phyloP scores from a whole-genome alignment of 2,888 invertebrate species.

The Spatulosminthurus flaviceps region DNA sequence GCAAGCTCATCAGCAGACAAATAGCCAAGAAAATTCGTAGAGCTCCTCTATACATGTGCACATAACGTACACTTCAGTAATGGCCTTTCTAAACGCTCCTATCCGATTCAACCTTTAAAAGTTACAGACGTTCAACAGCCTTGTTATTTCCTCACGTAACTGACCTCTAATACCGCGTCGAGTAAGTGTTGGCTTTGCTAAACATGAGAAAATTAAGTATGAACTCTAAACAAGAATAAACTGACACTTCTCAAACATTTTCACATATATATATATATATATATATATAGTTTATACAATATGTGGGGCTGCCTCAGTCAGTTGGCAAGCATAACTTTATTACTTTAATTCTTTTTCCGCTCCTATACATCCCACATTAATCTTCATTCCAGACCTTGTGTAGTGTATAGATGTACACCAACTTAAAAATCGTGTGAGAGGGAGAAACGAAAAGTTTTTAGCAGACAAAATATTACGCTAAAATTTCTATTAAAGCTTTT shows the following conservation, averaged over 20 bases:
- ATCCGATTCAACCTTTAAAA: conserved; percentile 3
- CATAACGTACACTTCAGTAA: background rate
- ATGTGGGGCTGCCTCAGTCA: too few relatives aligned
- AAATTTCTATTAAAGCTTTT: too few relatives aligned
- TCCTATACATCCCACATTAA: too few relatives aligned
- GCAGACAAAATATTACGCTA: too few relatives aligned
- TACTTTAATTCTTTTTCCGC: too few relatives aligned
- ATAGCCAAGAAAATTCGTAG: conserved; percentile 2
- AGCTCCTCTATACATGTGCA: background rate
- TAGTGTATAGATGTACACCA: too few relatives aligned
- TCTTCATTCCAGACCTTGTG: too few relatives aligned
- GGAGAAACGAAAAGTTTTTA: too few relatives aligned
- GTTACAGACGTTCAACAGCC: conserved; percentile 10
- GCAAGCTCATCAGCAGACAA: conserved; percentile 2
- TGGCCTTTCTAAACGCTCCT: conserved; percentile 1
- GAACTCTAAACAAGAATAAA: conserved; percentile 18
- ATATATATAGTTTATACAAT: too few relatives aligned
- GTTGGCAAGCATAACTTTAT: too few relatives aligned
- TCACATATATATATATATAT: background rate
- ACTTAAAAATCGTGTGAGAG: too few relatives aligned
- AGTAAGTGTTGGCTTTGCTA: background rate
- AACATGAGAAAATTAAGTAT: conserved; percentile 1
- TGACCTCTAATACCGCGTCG: conserved; percentile 6
- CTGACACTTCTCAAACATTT: background rate
- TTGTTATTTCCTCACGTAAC: conserved; percentile 3